Conservation (phyloP, 2,797 vertebrate genomes). For the Orestias chungarensis region DNA sequence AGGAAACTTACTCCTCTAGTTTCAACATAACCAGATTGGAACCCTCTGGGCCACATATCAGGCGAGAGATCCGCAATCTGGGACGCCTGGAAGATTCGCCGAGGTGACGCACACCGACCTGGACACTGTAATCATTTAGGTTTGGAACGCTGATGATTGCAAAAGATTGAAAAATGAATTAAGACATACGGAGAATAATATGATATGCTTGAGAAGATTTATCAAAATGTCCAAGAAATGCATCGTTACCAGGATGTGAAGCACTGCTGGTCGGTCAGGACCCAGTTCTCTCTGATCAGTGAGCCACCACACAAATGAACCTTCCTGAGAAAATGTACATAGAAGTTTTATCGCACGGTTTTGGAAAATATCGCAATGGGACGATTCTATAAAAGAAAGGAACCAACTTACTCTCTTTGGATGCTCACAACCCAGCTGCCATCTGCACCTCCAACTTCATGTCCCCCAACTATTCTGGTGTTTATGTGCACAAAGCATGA, state of each 20-base stretch:
- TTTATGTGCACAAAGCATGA: slow-evolving; percentile 82
- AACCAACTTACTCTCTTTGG: slow-evolving; percentile 78
- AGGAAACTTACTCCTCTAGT: slow-evolving; percentile 84
- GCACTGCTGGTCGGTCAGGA: slow-evolving; percentile 94
- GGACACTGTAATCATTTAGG: slow-evolving; percentile 90
- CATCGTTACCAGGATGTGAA: slow-evolving; percentile 89
- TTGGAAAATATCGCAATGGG: not conserved
- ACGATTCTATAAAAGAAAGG: slow-evolving; percentile 5
- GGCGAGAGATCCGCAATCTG: slow-evolving; percentile 86
- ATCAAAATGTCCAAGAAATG: not conserved
- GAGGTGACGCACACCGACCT: slow-evolving; percentile 92
- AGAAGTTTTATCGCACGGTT: slow-evolving; percentile 1
- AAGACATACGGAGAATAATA: slow-evolving; percentile 10
- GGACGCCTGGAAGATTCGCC: slow-evolving; percentile 83
- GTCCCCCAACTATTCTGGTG: slow-evolving; percentile 92
- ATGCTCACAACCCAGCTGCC: slow-evolving; percentile 97
- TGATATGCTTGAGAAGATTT: not conserved
- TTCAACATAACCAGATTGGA: slow-evolving; percentile 94
- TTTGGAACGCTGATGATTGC: slow-evolving; percentile 88
- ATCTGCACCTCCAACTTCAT: slow-evolving; percentile 85
- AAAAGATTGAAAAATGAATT: not conserved
- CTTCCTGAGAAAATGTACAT: slow-evolving; percentile 76
- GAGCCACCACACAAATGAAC: slow-evolving; percentile 94
- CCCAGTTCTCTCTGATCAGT: slow-evolving; percentile 94
- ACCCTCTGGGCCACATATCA: slow-evolving; percentile 91